Base-by-base conservation (phyloP, 1,140 invertebrate species). In the Drosophila teissieri region DNA sequence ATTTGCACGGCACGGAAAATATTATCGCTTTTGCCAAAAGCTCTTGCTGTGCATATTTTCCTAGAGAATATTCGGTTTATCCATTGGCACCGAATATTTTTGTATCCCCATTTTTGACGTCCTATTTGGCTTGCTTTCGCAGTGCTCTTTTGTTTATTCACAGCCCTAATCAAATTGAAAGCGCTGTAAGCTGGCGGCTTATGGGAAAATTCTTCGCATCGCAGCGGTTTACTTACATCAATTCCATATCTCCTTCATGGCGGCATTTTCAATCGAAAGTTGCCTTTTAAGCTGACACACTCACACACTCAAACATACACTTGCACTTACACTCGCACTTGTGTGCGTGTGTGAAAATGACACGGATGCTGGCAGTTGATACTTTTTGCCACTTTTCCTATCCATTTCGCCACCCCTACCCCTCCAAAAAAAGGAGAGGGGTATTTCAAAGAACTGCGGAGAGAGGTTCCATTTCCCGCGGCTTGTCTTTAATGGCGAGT, bases 211-310 rank as follows among this genome's bases (percentile, higher is more conserved):
- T 70, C 67, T 15, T 57, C 17, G 64, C 51, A 70, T 70, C 69
- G 65, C 64, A 49, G 58, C 72, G 58, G 67, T 46, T 73, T 44
- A 52, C 54, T 39, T 53, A 45, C 69, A 72, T 52, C 67, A 72
- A 60, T 73, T 53, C 31, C 54, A 61, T 53, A 52, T 73, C 69
- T 37, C n/a, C 24, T 31, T 17, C 19, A 48, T 58, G 56, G 52
- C 48, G 77, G 69, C 73, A 74, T 74, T 81, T 78, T 81, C 48
- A 60, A 78, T 60, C 52, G 77, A 56, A 77, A 80, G 58, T 64
- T 42, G 58, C 69, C 56, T 58, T 78, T 78, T 44, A 56, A 69
- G 69, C 49, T 61, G 51, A 74, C 67, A 76, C 58, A 45, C 55
- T 56, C 67, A 61, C 46, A 52, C 52, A 7, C 44, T 8, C 63